Base-by-base conservation (phyloP, 1,140 invertebrate species). In the Bilobella aurantiaca region DNA sequence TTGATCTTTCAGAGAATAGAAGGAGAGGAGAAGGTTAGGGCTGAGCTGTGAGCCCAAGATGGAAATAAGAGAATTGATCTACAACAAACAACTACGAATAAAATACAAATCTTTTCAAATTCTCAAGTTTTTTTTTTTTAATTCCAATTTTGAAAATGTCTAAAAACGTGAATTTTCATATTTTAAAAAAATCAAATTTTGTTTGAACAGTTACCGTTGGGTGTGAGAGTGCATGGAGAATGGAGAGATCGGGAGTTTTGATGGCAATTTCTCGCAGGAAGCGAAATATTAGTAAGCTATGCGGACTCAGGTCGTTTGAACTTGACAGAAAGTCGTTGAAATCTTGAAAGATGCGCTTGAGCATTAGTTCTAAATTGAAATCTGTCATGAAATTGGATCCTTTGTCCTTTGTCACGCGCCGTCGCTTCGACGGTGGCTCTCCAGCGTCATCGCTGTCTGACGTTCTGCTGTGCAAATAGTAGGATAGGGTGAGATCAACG, bases 201-300 rank as follows among this genome's bases (percentile, higher is more conserved):
- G n/a, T n/a, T n/a, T n/a, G n/a, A n/a, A 30, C 31, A 18, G 30
- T 63, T 60, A 70, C 67, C 5, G 65, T 60, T 66, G 47, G 31
- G 46, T 69, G 56, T 1, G 70, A 58, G 0, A 67, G 18, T 5
- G 56, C 64, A 60, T 68, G 47, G 18, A 71, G 57, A 25, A 71
- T 27, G 1, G 62, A 16, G 18, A 65, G 31, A 18, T 63, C 56
- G 53, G 70, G 67, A 12, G 67, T 49, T 60, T 69, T 71, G 1
- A 62, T 47, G 3, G 62, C 31, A 58, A 71, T 64, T 59, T 71
- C 61, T 53, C 66, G 64, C 1, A 71, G 28, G 34, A 71, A 71
- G 27, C 57, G 34, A 1, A 69, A 42, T 25, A 71, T 61, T 29
- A 71, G 67, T 30, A 64, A 46, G 21, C 25, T 42, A 25, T 68